Base-by-base conservation (phyloP, 2,888 invertebrate species). In the Epirrhoe tristata region DNA sequence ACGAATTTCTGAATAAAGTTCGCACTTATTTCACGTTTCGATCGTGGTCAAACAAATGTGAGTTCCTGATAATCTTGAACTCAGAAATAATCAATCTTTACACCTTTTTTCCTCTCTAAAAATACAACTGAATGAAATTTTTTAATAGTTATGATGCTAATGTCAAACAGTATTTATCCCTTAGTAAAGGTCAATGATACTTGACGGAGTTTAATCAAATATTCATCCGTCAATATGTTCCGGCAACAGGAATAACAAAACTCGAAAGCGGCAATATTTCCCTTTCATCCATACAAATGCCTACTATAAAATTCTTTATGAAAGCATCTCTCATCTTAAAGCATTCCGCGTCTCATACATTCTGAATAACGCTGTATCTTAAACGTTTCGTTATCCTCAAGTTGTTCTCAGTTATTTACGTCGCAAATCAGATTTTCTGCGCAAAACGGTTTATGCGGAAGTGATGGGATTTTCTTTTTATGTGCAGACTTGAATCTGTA, bases 361-460 rank as follows among this genome's bases (percentile, higher is more conserved):
- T 60, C 52, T 48, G 54, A 48, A 65, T 57, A 64, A 58, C 16
- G 59, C 43, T 59, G 63, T 63, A 58, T 70, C 65, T 66, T 69
- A 74, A 74, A 65, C 67, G 60, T 66, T 74, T 69, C 70, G 68
- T 67, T 67, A 70, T 70, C 68, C 67, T 58, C 59, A 66, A 67
- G 67, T 67, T 68, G 71, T 73, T 65, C 63, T 46, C 55, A 53
- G 63, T 66, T 64, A 67, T 69, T 68, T 55, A 54, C 69, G 63
- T 72, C 69, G 66, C 63, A 70, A 77, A 75, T 75, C 73, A 70
- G 65, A 68, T 74, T 74, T 74, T 61, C 68, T 52, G 64, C 63
- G 74, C 64, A 74, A 75, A 75, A 73, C 73, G 67, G 69, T 73
- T 71, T 68, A 66, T 70, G 63, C 63, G 64, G 58, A 53, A 55